Evolutionary conservation across 2,113 vertebrate genomes (phyloP), one percentile per base, ranked within the genome.

Genomic region (Caloenas nicobarica): DNA sequence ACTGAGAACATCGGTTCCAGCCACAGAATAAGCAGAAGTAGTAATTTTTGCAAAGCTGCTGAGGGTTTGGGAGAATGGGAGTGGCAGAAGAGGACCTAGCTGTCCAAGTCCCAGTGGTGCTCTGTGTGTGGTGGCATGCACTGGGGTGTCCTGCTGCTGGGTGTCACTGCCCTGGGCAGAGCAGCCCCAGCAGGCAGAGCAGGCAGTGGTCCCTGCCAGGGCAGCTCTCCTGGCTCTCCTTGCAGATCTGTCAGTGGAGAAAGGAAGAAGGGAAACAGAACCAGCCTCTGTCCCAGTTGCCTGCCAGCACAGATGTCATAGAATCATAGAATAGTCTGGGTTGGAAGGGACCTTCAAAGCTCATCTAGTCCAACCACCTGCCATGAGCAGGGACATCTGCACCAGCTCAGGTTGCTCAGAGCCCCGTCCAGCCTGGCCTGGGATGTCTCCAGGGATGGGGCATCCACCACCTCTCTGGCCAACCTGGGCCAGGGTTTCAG

Each of bases 231-330:
- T 36, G 65, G 60, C 40, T 82, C 16, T 54, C 48, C 24, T 46
- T 51, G 62, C 53, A 93, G 69, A 70, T 22, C 88, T 16, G 7
- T 11, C 0, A 2, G 53, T 61, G 9, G 66, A 36, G 28, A 50
- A 72, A 11, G 5, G 5, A 50, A 79, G 53, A 29, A 57, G 42
- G 54, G 3, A 40, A 89, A 46, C 9, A 2, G 56, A 82, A 50
- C 28, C 60, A 21, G 57, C 1, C 0, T 16, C 76, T 90, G 86
- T n/a, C 58, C 40, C 0, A 0, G 4, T 5, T 65, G 10, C 10
- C 56, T 87, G 81, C 64, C 54, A 87, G 90, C 36, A 24, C 44
- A 46, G 44, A 19, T 18, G 19, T 19, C 44, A 46, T 19, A 46
- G 44, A 44, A 44, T 44, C 17, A 8, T 44, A 17, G 17, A 46